Conservation (phyloP, 2,797 vertebrate genomes). For the Chrysocyon brachyurus region DNA sequence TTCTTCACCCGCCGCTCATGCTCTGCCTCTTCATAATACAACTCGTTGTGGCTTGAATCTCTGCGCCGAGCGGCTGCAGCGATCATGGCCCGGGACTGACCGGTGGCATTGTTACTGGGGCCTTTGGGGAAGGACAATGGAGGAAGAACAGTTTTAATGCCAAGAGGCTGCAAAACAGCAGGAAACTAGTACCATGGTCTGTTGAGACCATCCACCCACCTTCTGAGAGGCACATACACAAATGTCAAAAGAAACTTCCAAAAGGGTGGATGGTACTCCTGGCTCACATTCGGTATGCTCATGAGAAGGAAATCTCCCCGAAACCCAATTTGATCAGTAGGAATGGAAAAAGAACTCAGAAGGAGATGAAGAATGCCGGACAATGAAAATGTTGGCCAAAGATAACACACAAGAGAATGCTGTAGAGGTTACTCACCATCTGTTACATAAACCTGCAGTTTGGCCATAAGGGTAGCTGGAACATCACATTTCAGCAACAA, state of each 20-base stretch:
- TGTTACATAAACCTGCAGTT: conserved; percentile 89
- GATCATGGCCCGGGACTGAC: conserved; percentile 95
- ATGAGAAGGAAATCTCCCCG: not conserved
- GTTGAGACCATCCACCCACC: not conserved
- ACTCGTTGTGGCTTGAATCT: conserved; percentile 96
- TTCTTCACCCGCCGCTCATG: conserved; percentile 96
- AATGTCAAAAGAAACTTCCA: conserved; percentile 36
- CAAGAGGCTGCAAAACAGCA: not conserved
- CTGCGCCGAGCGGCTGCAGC: conserved; percentile 93
- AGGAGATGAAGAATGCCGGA: not conserved
- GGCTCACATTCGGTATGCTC: not conserved
- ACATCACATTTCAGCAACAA: conserved; percentile 81
- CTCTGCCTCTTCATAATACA: conserved; percentile 98
- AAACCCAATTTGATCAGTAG: not conserved
- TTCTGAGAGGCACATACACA: not conserved
- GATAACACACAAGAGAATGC: not conserved
- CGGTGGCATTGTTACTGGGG: conserved; percentile 92
- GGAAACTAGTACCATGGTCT: not conserved
- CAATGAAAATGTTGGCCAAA: not conserved
- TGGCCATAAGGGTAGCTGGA: conserved; percentile 90
- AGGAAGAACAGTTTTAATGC: not conserved
- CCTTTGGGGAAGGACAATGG: conserved; percentile 85
- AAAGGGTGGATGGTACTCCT: not conserved
- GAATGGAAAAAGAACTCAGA: not conserved
- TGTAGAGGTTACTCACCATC: conserved; percentile 90